Evolutionary conservation across 2,888 invertebrate species (phyloP), one percentile per base, ranked within the genome.

Genomic region (Xanthorhoe designata): DNA sequence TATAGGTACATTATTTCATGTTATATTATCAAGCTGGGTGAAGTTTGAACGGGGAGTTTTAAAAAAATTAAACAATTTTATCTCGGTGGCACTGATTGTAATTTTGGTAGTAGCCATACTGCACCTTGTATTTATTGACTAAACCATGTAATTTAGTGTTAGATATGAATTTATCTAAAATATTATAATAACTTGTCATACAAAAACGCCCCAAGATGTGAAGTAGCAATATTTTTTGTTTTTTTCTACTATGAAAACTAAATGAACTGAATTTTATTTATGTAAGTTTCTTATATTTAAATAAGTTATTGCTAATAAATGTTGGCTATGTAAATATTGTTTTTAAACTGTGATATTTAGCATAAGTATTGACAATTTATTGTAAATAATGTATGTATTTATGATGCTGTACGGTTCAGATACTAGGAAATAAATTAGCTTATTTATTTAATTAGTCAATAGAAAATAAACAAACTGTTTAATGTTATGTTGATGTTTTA

Each of bases 331-430:
- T 79, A 78, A 74, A 77, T 80, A 76, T 74, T 73, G 76, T 78
- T 77, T 80, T 77, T 65, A 75, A 85, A 80, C 88, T 89, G 88
- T 89, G 88, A 89, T 89, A 89, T 81, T 86, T 86, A 78, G 79
- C 77, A 83, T 86, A 82, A 77, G 82, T 66, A 67, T 54, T 18
- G 64, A 32, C 63, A 54, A 73, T 59, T 51, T 66, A 66, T 66
- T 70, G 67, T 70, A 67, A 68, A 69, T 72, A 71, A 29, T 78
- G 74, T 73, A 29, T 78, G 74, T 73, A 75, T 54, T 61, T 75
- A 75, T 71, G 66, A 42, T 59, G 32, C 32, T 64, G 61, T 71
- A 70, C 65, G 64, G 58, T 62, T 52, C 64, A 66, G 63, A 19
- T 15, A 29, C 51, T 60, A 66, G 73, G 72, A 77, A 72, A 75